These are phyloP conservation scores for Ferrisia virgata DNA, from an alignment of 2,888 invertebrate species.

Conservation along the genomic window DNA sequence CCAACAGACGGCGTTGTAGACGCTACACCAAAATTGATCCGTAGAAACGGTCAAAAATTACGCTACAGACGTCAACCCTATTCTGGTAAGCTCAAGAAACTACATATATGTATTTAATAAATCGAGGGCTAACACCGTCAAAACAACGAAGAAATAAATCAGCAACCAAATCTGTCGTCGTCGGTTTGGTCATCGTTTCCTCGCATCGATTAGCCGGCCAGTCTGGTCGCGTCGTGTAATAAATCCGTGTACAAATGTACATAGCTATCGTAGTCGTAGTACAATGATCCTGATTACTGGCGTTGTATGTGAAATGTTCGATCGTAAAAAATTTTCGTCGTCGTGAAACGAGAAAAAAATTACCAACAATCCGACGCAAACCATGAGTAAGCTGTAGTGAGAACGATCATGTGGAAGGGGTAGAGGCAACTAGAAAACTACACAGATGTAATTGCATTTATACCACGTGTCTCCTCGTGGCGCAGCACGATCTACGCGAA, in stretches of 20 bases:
- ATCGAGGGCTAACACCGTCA: not conserved
- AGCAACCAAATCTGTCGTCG: too few relatives aligned
- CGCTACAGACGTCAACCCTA: slow-evolving; percentile 83
- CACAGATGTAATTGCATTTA: not conserved
- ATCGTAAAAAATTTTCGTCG: not conserved
- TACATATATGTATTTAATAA: too few relatives aligned
- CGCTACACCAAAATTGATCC: slow-evolving; percentile 63
- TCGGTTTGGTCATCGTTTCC: too few relatives aligned
- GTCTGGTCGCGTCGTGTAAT: too few relatives aligned
- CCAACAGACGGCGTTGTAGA: slow-evolving; percentile 63
- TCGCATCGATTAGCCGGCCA: too few relatives aligned
- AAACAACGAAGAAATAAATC: too few relatives aligned
- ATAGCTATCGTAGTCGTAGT: too few relatives aligned
- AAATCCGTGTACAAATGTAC: too few relatives aligned
- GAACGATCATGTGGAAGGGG: too few relatives aligned
- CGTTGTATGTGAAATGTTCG: not conserved
- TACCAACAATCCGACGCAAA: not conserved
- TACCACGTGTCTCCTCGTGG: not conserved
- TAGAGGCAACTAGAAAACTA: not conserved
- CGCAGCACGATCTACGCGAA: not conserved
- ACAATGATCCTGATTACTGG: not conserved
- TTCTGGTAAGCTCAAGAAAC: slow-evolving; percentile 80
- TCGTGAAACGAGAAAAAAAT: not conserved
- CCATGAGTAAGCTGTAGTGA: not conserved
- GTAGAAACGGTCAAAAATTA: slow-evolving; percentile 83